These are phyloP conservation scores for Mya arenaria DNA, from an alignment of 1,140 invertebrate species.

Conservation along the genomic window DNA sequence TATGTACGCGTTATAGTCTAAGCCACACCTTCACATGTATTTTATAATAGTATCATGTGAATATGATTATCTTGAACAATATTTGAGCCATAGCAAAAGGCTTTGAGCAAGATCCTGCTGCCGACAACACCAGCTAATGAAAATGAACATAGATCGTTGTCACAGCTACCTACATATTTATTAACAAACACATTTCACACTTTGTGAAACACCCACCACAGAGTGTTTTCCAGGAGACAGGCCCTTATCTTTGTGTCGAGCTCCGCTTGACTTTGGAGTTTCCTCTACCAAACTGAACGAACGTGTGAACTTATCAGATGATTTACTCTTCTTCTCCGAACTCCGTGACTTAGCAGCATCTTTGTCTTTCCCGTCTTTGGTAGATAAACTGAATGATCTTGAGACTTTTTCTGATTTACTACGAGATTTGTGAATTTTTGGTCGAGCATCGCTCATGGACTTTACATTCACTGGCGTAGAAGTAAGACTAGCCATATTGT, in stretches of 20 bases:
- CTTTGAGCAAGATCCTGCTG: no score
- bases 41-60: no score
- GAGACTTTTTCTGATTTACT: conserved; percentile 47
- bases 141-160: no score
- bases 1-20: no score
- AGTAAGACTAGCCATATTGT: conserved; percentile 14
- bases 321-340: conserved; percentile 38
- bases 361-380: conserved; percentile 44
- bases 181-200: no score
- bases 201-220: no score
- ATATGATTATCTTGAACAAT: no score
- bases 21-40: no score
- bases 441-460: conserved; percentile 30
- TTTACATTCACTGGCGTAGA: conserved; percentile 17
- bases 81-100: no score
- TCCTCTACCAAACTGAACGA: conserved; percentile 37
- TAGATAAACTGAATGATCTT: conserved; percentile 23
- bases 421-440: conserved; percentile 48
- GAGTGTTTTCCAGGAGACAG: conserved; percentile 22
- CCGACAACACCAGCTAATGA: no score
- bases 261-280: conserved; percentile 2
- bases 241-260: conserved; percentile 28
- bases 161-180: no score
- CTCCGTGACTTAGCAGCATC: not conserved
- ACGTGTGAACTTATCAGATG: conserved; percentile 27